Evolutionary conservation across 2,113 vertebrate genomes (phyloP), one percentile per base, ranked within the genome.

Genomic region (Aspiorhynchus laticeps): DNA sequence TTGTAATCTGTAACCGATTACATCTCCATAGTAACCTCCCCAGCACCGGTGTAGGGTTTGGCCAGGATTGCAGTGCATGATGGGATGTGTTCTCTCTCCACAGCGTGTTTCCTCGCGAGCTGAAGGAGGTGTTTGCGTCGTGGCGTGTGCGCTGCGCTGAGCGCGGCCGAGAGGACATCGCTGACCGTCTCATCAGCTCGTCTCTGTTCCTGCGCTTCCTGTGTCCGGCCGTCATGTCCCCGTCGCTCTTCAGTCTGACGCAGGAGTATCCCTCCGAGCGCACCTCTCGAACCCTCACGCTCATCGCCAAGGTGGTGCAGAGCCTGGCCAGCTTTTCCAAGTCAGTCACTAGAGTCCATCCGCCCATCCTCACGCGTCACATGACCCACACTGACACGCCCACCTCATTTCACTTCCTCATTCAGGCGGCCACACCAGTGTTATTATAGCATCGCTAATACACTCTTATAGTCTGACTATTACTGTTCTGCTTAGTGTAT

Each of bases 291-390:
- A 99, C 98, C 1, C 97, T 99, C 89, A 98, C 97, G 2, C 98
- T 99, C 94, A 99, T 98, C 26, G 97, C 98, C 93, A 99, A 98
- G 95, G 98, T 99, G 95, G 97, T 98, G 95, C 48, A 99, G 96
- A 99, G 98, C 96, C 91, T 99, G 95, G 98, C 98, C 96, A 98
- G 97, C 96, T 98, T 98, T 94, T 96, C 93, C 96, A 99, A 98
- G 98, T 98, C 94, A 98, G 98, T 94, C 84, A 83, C 87, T 71
- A 84, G 80, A 87, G 41, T 87, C 80, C 3, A 89, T 9, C 46
- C 8, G 8, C 0, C 75, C 14, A 0, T 48, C 76, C 26, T 5
- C n/a, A 3, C 7, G 0, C 75, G 28, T 78, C 46, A 78, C 46
- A 33, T 78, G 7, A 51, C 43, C 15, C 28, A 0, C 24, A 2